A percentile compares a stretch with the other conserved stretches of the same genome.
These are phyloP conservation scores for Nephrotoma guestfalica DNA, from an alignment of 2,888 invertebrate species.

Conservation along the genomic window DNA sequence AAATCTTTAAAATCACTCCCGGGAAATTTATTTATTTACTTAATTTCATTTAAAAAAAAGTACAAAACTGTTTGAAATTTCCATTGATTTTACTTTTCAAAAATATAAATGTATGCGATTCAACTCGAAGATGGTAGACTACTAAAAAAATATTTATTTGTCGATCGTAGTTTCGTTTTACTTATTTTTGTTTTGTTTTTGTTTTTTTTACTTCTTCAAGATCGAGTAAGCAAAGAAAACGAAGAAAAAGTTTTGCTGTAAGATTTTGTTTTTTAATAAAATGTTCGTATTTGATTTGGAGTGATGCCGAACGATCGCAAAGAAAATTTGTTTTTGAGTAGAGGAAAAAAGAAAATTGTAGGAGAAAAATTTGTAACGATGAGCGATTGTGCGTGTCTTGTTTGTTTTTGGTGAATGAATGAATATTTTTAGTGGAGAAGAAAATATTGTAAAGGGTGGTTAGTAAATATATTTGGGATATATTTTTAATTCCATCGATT, in stretches of 20 bases:
- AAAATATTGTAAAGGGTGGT: not conserved
- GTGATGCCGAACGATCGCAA: not conserved
- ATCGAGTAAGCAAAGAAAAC: not conserved
- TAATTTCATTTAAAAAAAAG: not conserved
- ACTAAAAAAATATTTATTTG: not conserved
- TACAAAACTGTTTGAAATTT: not conserved
- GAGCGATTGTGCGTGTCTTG: not conserved
- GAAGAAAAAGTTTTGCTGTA: not conserved
- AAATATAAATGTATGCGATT: not conserved
- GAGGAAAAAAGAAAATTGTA: not conserved
- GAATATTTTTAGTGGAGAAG: not conserved
- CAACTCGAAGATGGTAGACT: constrained; percentile 1
- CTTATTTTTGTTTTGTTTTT: not conserved
- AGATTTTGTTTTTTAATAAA: not conserved
- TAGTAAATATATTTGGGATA: not conserved
- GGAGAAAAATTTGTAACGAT: not conserved
- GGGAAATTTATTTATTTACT: not conserved
- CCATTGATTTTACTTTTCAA: not conserved
- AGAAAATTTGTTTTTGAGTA: not conserved
- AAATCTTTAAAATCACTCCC: not conserved
- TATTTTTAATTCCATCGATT: too few species aligned
- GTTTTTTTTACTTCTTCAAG: not conserved
- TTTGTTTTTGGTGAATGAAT: not conserved
- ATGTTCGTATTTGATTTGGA: not conserved
- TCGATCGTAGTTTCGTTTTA: not conserved